Evolutionary conservation across 2,113 vertebrate genomes (phyloP), one percentile per base, ranked within the genome.

Genomic region (Microtus ochrogaster): DNA sequence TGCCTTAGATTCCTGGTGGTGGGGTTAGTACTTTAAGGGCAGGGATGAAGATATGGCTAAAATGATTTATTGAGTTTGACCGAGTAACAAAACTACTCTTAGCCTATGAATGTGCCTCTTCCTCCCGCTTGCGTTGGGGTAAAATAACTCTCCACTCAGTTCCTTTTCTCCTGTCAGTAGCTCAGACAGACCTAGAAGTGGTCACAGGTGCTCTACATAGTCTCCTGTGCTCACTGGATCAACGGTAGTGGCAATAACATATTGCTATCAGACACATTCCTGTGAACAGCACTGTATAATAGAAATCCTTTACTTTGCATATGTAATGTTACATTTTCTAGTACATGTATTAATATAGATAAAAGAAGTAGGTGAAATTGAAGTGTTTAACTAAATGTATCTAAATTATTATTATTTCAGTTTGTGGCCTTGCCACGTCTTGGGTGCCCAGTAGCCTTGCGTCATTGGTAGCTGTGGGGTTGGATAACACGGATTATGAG

Each of bases 321-420:
- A 28, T 36, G 16, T 39, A 63, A 47, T 63, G 33, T 58, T 81
- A 86, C 65, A 58, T 85, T 79, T 89, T 92, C 88, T 74, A 78
- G 70, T 77, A 52, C 33, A 24, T 13, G 2, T 87, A 76, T 52
- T 76, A 68, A 58, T 85, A n/a, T n/a, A 47, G 5, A 17, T 90
- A 47, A 72, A 73, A 78, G 41, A 49, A 86, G 21, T 8, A 90
- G 30, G 6, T 39, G 21, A 85, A 63, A 89, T 58, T 81, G 39
- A 52, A 44, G 70, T 70, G 58, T 52, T 74, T 84, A 91, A 63
- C 17, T 83, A 7, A 41, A 8, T 41, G 5, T 33, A 41, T 58
- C 12, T 21, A 36, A 70, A 6, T 47, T 39, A 36, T 21, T 39
- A 22, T 68, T 52, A 76, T n/a, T 58, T 94, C 7, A 14, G 33